These are phyloP conservation scores for Cyclophora punctaria DNA, from an alignment of 2,888 invertebrate genomes.

Conservation along the genomic window DNA sequence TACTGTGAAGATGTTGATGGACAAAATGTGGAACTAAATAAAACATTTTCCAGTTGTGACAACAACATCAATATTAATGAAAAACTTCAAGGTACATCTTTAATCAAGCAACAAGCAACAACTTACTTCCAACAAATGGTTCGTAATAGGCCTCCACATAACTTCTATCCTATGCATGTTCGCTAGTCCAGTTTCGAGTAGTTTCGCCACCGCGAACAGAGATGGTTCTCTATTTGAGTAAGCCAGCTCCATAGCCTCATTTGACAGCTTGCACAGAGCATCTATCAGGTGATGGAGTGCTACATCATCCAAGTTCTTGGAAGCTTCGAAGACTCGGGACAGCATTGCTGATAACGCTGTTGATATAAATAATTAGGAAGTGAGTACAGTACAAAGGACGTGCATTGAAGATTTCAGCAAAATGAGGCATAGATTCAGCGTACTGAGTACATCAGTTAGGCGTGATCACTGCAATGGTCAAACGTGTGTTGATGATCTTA, in stretches of 20 bases:
- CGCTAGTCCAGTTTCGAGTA: constrained; percentile 97
- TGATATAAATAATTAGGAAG: constrained; percentile 8
- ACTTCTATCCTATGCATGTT: constrained; percentile 95
- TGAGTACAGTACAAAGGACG: no score
- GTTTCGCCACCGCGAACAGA: constrained; percentile 96
- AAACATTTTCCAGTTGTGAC: background rate
- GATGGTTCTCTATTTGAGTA: constrained; percentile 97
- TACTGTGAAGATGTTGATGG: no score
- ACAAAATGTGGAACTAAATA: background rate
- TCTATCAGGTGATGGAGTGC: constrained; percentile 97
- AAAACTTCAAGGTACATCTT: background rate
- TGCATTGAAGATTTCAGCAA: no score
- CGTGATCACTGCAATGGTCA: no score
- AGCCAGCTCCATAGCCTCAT: constrained; percentile 97
- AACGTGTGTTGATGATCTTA: no score
- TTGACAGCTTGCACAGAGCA: constrained; percentile 95
- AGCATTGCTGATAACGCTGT: constrained; percentile 89
- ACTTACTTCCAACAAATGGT: constrained; percentile 92
- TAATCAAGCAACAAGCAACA: background rate
- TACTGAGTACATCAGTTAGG: no score
- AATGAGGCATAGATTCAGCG: no score
- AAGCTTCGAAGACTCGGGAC: constrained; percentile 94
- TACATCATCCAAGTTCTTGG: constrained; percentile 93
- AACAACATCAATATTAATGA: background rate
- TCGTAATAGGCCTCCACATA: constrained; percentile 95